A percentile compares a stretch with the other conserved stretches of the same genome.
Conservation (phyloP, 2,113 vertebrate species). For the Microtus ochrogaster region DNA sequence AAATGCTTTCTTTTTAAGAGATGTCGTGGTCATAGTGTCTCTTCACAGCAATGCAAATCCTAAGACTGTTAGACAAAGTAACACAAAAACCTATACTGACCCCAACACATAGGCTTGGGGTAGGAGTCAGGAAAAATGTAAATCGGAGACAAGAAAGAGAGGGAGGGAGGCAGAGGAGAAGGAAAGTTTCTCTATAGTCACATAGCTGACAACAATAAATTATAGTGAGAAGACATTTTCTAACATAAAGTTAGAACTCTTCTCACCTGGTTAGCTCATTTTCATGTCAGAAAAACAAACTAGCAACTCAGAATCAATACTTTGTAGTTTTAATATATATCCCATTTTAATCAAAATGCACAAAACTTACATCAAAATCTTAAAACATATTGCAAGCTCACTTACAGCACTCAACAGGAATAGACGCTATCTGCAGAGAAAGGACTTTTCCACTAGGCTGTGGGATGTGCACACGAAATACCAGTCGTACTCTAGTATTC, state of each 20-base stretch:
- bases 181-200: neutral
- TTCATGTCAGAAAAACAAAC: slow-evolving; percentile 16
- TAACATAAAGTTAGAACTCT: slow-evolving; percentile 2
- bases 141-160: neutral
- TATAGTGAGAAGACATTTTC: slow-evolving; percentile 47
- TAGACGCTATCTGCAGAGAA: slow-evolving; percentile 95
- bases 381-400: slow-evolving; percentile 72
- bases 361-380: slow-evolving; percentile 49
- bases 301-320: neutral
- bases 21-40: neutral
- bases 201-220: neutral
- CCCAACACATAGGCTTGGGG: neutral
- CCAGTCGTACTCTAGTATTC: slow-evolving; percentile 97
- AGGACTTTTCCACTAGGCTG: slow-evolving; percentile 96
- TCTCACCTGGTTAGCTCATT: neutral
- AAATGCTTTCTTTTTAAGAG: neutral
- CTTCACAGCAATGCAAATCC: neutral
- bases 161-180: neutral
- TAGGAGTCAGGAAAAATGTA: neutral
- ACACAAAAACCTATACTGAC: neutral
- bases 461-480: slow-evolving; percentile 98
- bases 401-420: slow-evolving; percentile 99
- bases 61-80: neutral
- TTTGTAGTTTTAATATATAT: slow-evolving; percentile 20
- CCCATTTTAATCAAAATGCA: slow-evolving; percentile 48